Base-by-base conservation (phyloP, 2,888 invertebrate genomes). In the Agriopis leucophaearia region DNA sequence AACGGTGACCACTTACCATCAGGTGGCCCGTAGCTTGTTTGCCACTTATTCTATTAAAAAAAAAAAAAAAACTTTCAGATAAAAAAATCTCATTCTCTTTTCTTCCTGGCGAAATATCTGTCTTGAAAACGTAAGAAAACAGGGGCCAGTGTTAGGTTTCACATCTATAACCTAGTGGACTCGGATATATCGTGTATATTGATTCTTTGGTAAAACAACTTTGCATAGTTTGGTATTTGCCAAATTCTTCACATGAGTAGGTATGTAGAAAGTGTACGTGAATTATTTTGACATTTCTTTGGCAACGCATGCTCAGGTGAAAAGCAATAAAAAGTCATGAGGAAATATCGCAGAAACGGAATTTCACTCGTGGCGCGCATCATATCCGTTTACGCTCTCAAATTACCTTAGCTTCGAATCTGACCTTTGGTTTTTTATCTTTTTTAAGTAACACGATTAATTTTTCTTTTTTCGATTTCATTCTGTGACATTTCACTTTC, bases 261-360 rank as follows among this genome's bases (percentile, higher is more conserved):
- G 44, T 27, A 27, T 27, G 27, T 60, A 56, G 60, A 66, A 66
- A 66, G 66, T 60, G 59, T 47, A 44, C 55, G 50, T 56, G 57
- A 62, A 47, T 52, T 55, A 60, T 55, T 12, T 56, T 54, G 55
- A 60, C 66, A 60, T 47, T 55, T 65, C 44, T 55, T 66, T 51
- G 61, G 62, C 52, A 52, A 47, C 57, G 15, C 35, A 45, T 8
- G 10, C 47, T 38, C 56, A 55, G 44, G 57, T 42, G 52, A 58
- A 51, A 58, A 52, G 45, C 62, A 54, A 62, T 58, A 62, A 66
- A 66, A 66, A 66, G 15, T 52, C 52, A 62, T 45, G 60, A 52
- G 57, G 45, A 62, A 62, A 61, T 51, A 50, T 45, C 45, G 9
- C 50, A 44, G 16, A 61, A 56, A 45, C 51, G 40, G 48, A 52